These are phyloP conservation scores for Scomber japonicus DNA, from an alignment of 2,113 vertebrate genomes.

Conservation along the genomic window DNA sequence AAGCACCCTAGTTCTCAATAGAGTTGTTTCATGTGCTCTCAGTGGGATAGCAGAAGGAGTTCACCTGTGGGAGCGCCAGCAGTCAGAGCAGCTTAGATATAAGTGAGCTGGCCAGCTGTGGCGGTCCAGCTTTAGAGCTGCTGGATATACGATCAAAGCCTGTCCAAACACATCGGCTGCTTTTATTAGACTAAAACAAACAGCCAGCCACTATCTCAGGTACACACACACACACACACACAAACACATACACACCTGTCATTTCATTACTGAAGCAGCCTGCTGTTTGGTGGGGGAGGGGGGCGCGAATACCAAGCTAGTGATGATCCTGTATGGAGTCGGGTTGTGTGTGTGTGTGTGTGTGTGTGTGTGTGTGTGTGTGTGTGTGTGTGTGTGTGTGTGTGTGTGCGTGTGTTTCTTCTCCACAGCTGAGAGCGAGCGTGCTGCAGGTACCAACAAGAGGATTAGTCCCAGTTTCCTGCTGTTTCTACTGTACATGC, in stretches of 20 bases:
- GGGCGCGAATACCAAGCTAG: background rate
- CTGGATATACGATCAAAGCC: background rate
- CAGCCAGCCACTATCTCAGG: background rate
- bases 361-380: background rate
- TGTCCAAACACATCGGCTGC: constrained; percentile 30
- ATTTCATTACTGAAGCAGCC: constrained; percentile 13
- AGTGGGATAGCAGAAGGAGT: too few relatives aligned
- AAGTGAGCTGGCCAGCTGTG: constrained; percentile 11
- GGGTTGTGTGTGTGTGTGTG: background rate
- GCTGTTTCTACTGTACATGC: constrained; percentile 20
- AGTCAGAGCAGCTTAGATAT: background rate
- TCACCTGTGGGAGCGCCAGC: background rate
- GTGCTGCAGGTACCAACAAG: background rate
- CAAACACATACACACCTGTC: constrained; percentile 5
- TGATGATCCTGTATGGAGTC: constrained; percentile 27
- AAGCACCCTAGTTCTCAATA: too few relatives aligned
- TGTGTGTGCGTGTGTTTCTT: constrained; percentile 7
- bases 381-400: background rate
- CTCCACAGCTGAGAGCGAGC: background rate
- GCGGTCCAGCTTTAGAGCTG: background rate
- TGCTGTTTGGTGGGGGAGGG: background rate
- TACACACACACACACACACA: background rate
- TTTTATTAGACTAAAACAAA: constrained; percentile 47
- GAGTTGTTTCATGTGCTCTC: too few relatives aligned
- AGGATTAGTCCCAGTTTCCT: constrained; percentile 23